These are phyloP conservation scores for Asteroscopus sphinx DNA, from an alignment of 2,888 invertebrate species.

Conservation along the genomic window DNA sequence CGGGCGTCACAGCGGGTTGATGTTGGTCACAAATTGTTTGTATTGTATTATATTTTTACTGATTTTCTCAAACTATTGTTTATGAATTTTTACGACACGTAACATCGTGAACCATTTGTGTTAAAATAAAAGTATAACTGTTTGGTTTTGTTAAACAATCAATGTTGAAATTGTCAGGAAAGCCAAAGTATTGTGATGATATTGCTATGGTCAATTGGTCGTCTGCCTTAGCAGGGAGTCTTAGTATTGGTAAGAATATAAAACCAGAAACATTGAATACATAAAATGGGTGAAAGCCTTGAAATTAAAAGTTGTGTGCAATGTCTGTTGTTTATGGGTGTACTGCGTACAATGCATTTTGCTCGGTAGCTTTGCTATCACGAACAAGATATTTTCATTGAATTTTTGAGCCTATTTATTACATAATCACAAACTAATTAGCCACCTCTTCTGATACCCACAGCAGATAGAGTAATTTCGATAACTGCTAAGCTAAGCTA, in stretches of 20 bases:
- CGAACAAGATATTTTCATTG: too few species aligned
- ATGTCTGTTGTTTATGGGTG: too few species aligned
- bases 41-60: slow-evolving; percentile 46
- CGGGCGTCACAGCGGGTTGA: slow-evolving; percentile 71
- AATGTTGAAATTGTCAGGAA: slow-evolving; percentile 20
- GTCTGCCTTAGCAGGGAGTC: slow-evolving; percentile 10
- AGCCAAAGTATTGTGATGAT: slow-evolving; percentile 13
- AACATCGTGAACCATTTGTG: slow-evolving; percentile 33
- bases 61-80: slow-evolving; percentile 44
- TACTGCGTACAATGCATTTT: too few species aligned
- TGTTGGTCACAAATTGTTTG: slow-evolving; percentile 52
- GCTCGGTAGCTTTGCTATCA: too few species aligned
- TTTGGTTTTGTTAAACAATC: slow-evolving; percentile 40
- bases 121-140: slow-evolving; percentile 46
- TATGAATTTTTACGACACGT: slow-evolving; percentile 38
- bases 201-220: slow-evolving; percentile 12
- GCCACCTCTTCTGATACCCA: too few species aligned
- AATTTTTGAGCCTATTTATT: too few species aligned
- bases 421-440: too few species aligned
- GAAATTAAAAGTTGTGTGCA: neutral
- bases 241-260: neutral
- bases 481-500: too few species aligned
- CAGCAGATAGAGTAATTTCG: too few species aligned
- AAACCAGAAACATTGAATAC: slow-evolving; percentile 1
- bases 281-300: neutral